These are phyloP conservation scores for Odontomyia ornata DNA, from an alignment of 2,888 invertebrate species.

Conservation along the genomic window DNA sequence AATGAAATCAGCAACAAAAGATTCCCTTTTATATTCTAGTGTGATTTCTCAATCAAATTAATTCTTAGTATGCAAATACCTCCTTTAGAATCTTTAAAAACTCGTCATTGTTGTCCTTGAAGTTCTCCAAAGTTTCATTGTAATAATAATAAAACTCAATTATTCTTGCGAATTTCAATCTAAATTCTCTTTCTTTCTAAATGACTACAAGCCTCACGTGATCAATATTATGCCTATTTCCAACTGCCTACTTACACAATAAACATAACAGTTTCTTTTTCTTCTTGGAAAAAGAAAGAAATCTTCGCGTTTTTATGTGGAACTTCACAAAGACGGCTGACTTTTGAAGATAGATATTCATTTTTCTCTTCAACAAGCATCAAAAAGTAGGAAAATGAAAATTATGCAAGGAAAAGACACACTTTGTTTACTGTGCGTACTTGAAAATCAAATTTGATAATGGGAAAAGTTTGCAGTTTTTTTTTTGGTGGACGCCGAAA, in stretches of 20 bases:
- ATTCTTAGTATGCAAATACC: too few relatives aligned
- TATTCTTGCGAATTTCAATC: too few relatives aligned
- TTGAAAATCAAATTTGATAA: conserved; percentile 15
- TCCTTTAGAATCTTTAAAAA: too few relatives aligned
- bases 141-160: too few relatives aligned
- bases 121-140: too few relatives aligned
- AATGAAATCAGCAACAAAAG: too few relatives aligned
- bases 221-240: neutral
- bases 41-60: too few relatives aligned
- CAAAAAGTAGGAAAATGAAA: neutral
- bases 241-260: neutral
- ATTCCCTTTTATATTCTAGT: too few relatives aligned
- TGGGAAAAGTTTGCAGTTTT: conserved; percentile 13
- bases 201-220: too few relatives aligned
- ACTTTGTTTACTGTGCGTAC: neutral
- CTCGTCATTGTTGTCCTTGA: too few relatives aligned
- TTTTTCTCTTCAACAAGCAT: neutral
- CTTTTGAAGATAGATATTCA: neutral
- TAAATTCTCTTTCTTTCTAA: too few relatives aligned
- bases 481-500: neutral
- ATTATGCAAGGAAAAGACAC: neutral
- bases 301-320: neutral
- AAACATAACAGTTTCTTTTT: neutral
- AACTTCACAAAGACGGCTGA: neutral
- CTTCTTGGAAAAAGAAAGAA: neutral